Evolutionary conservation across 2,113 vertebrate genomes (phyloP).

Genomic region (Thunnus thynnus): DNA sequence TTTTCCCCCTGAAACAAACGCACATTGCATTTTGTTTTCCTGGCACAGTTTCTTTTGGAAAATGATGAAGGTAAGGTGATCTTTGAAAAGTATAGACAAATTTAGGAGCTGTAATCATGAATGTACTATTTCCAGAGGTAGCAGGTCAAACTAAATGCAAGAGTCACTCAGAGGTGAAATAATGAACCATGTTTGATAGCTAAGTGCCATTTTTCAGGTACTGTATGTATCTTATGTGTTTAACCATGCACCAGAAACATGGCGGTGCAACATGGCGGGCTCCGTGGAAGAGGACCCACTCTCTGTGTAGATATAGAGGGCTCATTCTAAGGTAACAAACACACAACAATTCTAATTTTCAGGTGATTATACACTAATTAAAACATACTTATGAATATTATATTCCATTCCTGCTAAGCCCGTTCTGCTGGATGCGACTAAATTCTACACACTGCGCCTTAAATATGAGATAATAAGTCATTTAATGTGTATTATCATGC

Average conservation of each 20-base stretch:
- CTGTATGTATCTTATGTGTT: background rate
- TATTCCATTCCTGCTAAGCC: too few species aligned
- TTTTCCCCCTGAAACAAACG: constrained; percentile 62
- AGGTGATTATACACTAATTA: too few species aligned
- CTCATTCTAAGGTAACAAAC: too few species aligned
- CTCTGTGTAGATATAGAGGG: too few species aligned
- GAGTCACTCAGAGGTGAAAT: background rate
- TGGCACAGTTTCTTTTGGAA: constrained; percentile 60
- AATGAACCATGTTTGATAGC: background rate
- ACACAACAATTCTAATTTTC: too few species aligned
- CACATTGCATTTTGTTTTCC: constrained; percentile 68
- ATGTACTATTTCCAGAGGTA: constrained; percentile 14
- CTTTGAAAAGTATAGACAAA: constrained; percentile 27
- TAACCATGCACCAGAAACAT: background rate
- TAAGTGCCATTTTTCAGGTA: background rate
- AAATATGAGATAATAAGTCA: too few species aligned
- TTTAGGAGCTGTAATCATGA: constrained; percentile 42
- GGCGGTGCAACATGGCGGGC: too few species aligned
- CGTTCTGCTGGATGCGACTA: too few species aligned
- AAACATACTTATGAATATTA: too few species aligned
- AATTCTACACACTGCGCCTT: too few species aligned
- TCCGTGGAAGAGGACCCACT: too few species aligned
- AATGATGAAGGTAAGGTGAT: constrained; percentile 48
- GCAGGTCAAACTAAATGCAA: constrained; percentile 6
- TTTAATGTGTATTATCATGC: too few species aligned